Conservation (phyloP, 2,797 vertebrate species). For the Acanthopagrus latus region DNA sequence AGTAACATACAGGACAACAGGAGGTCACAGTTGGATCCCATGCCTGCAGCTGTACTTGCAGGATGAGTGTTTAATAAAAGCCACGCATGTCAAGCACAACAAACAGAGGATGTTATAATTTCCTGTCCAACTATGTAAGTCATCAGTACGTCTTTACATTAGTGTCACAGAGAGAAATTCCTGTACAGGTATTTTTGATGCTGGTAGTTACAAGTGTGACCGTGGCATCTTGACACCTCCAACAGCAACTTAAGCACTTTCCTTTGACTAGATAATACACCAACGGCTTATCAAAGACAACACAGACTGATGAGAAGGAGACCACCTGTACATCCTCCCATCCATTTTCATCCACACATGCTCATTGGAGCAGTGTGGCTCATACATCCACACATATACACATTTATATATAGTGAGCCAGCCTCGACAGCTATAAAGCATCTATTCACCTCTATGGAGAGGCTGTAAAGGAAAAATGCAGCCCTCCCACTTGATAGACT, state of each 20-base stretch:
- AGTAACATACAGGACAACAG: background rate
- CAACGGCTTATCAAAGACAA: background rate
- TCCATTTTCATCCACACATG: constrained; percentile 7
- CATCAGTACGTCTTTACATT: background rate
- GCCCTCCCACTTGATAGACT: constrained; percentile 67
- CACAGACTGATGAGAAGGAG: background rate
- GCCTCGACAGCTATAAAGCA: constrained; percentile 70
- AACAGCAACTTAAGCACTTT: background rate
- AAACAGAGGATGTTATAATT: background rate
- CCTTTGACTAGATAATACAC: background rate
- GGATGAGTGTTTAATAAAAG: background rate
- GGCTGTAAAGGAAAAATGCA: constrained; percentile 52
- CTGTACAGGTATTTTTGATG: background rate
- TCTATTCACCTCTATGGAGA: constrained; percentile 74
- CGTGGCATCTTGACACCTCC: background rate
- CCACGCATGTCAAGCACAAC: background rate
- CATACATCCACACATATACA: constrained; percentile 28
- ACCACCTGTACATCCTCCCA: background rate
- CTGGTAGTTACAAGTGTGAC: background rate
- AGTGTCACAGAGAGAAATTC: background rate
- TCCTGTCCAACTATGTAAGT: background rate
- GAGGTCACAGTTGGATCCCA: background rate
- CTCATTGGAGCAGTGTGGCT: constrained; percentile 4
- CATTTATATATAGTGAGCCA: constrained; percentile 53
- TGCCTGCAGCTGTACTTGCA: background rate